phyloP scores from a whole-genome alignment of 2,888 invertebrate genomes.

The Apoda limacodes region DNA sequence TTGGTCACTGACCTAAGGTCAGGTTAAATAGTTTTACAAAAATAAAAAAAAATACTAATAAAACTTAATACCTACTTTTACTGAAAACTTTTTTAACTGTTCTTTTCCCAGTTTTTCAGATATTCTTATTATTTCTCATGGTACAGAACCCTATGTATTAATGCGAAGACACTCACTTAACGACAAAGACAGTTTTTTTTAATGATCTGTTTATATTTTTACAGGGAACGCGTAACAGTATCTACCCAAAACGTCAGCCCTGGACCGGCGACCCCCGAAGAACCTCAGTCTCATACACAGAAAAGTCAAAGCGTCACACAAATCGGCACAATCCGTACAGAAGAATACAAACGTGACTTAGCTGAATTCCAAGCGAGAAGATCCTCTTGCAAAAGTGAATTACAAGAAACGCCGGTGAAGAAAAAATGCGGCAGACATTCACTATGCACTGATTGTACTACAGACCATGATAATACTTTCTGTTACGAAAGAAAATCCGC shows the following conservation, averaged over 20 bases:
- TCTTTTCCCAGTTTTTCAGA: constrained; percentile 16
- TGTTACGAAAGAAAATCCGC: constrained; percentile 59
- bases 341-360: constrained; percentile 57
- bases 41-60: too few species aligned
- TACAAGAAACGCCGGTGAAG: constrained; percentile 39
- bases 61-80: too few species aligned
- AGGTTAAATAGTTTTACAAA: too few species aligned
- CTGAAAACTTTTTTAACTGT: too few species aligned
- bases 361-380: constrained; percentile 62
- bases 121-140: constrained; percentile 22
- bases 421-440: constrained; percentile 55
- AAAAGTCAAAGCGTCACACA: constrained; percentile 24
- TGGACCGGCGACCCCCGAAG: constrained; percentile 25
- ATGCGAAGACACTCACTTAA: too few species aligned
- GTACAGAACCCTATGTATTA: too few species aligned
- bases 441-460: constrained; percentile 48
- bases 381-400: constrained; percentile 36
- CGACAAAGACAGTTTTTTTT: neutral
- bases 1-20: too few species aligned
- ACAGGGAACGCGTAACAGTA: constrained; percentile 58
- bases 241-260: constrained; percentile 38
- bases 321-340: constrained; percentile 55
- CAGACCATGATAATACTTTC: constrained; percentile 49
- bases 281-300: too few species aligned
- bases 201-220: constrained; percentile 7